phyloP scores from a whole-genome alignment of 1,140 invertebrate species.

The Drosophila prosaltans region DNA sequence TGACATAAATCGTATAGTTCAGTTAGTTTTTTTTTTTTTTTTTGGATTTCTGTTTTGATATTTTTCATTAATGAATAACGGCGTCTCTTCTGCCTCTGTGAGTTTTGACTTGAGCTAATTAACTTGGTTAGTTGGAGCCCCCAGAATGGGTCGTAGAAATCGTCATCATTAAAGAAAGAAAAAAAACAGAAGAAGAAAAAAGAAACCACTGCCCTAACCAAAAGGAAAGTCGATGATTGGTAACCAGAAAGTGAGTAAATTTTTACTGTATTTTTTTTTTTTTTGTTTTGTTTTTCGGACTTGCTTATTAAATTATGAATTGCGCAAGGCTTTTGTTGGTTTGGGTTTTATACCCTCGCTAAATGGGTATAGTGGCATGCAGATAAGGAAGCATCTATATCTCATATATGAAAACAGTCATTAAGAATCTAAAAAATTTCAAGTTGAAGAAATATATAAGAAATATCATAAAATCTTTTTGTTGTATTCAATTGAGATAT shows the following conservation, averaged over 20 bases:
- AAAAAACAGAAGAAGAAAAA: conserved; percentile 18
- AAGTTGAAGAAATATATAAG: too few species aligned
- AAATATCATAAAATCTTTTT: too few species aligned
- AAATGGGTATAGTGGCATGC: background rate
- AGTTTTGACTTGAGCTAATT: conserved; percentile 52
- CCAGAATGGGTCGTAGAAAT: conserved; percentile 53
- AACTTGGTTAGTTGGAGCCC: conserved; percentile 33
- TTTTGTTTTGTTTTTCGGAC: conserved; percentile 31
- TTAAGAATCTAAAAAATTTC: too few species aligned
- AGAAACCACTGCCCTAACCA: conserved; percentile 27
- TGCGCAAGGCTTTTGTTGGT: conserved; percentile 53
- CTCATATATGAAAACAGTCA: too few species aligned
- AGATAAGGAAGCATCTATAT: too few species aligned
- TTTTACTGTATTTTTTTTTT: conserved; percentile 34
- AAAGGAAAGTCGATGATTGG: conserved; percentile 40
- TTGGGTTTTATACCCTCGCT: conserved; percentile 4
- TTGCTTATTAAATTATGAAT: conserved; percentile 64
- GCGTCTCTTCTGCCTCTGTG: conserved; percentile 13
- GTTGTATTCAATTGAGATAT: too few species aligned
- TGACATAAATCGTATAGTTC: conserved; percentile 29
- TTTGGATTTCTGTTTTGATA: conserved; percentile 47
- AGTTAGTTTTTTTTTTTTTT: background rate
- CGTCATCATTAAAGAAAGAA: conserved; percentile 60
- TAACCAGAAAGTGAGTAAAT: conserved; percentile 66
- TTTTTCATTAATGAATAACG: conserved; percentile 72